Conservation (phyloP, 2,113 vertebrate genomes). For the Cinclus mexicanus region DNA sequence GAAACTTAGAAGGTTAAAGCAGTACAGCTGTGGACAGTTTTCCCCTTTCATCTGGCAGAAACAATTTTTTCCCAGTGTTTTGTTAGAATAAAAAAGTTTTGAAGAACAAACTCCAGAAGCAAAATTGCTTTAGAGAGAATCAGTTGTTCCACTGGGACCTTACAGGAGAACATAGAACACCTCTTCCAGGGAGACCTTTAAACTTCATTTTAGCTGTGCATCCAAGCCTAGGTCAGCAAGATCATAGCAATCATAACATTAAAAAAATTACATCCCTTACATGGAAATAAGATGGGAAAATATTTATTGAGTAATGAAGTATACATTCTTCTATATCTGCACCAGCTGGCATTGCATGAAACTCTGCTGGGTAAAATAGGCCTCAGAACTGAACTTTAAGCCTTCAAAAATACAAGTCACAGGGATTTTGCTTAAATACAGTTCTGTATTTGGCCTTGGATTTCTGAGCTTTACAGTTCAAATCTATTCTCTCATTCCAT, state of each 20-base stretch:
- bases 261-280: background rate
- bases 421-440: conserved; percentile 4
- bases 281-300: background rate
- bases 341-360: background rate
- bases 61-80: background rate
- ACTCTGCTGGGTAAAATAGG: background rate
- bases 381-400: background rate
- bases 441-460: background rate
- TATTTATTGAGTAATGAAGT: background rate
- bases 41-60: background rate
- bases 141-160: background rate
- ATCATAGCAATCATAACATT: background rate
- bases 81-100: background rate
- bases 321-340: background rate
- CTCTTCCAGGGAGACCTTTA: background rate
- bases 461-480: background rate
- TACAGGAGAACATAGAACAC: background rate
- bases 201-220: background rate
- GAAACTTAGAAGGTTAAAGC: background rate
- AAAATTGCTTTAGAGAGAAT: background rate
- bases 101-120: background rate
- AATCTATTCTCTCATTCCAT: background rate
- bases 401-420: background rate
- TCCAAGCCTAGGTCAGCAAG: background rate
- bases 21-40: background rate